Evolutionary conservation across 2,113 vertebrate species (phyloP).

Genomic region (Pterocles burchelli): DNA sequence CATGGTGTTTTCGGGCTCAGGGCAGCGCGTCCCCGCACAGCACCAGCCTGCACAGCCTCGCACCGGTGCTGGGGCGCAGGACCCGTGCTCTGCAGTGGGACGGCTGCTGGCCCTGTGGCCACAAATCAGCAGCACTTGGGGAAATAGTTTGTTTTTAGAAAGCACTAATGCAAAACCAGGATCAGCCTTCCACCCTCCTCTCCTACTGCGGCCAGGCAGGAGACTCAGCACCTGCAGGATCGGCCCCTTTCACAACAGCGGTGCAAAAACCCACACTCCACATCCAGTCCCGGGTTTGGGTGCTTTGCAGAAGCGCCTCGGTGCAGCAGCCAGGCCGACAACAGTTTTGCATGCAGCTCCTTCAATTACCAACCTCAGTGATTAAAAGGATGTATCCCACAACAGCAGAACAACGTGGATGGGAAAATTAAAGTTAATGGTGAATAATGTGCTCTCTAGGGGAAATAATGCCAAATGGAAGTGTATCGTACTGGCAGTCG

Average conservation of each 20-base stretch:
- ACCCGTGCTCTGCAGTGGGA: not conserved
- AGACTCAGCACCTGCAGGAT: not conserved
- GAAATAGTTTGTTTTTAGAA: not conserved
- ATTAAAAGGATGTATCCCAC: not conserved
- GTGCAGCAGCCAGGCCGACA: not conserved
- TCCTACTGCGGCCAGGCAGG: not conserved
- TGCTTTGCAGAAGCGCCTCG: accelerated
- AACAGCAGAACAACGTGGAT: not conserved
- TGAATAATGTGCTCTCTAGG: constrained; percentile 20
- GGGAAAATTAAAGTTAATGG: constrained; percentile 16
- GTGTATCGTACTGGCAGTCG: not conserved
- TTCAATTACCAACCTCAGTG: not conserved
- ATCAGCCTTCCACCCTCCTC: too few species aligned
- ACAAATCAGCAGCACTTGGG: accelerated
- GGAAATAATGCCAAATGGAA: not conserved
- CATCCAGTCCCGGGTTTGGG: not conserved
- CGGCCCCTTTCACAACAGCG: not conserved
- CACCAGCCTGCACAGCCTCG: not conserved
- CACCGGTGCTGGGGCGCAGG: not conserved
- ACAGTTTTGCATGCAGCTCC: not conserved
- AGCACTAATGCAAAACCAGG: not conserved
- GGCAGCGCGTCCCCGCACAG: not conserved
- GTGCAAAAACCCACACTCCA: accelerated
- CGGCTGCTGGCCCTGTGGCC: not conserved
- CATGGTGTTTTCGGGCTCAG: too few species aligned